Evolutionary conservation across 2,888 invertebrate genomes (phyloP).

Genomic region (Pasiphila rectangulata): DNA sequence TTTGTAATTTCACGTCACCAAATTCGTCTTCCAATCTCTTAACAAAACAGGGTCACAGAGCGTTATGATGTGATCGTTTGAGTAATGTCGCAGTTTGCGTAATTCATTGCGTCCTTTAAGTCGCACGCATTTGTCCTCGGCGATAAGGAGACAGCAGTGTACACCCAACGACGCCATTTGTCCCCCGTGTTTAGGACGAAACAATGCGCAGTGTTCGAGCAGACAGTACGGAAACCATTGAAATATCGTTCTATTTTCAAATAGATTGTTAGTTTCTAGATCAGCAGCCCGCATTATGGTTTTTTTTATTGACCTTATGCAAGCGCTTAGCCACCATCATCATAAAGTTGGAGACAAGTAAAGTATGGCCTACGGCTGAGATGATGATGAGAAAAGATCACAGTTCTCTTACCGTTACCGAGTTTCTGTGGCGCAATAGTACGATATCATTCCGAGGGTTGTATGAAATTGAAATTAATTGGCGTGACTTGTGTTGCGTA

Average conservation of each 20-base stretch:
- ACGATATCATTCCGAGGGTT: constrained; percentile 16
- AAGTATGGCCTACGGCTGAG: no score
- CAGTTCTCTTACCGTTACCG: constrained; percentile 17
- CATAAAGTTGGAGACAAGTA: no score
- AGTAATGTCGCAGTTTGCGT: constrained; percentile 53
- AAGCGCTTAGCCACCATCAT: no score
- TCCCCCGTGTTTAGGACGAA: constrained; percentile 21
- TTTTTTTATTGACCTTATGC: no score
- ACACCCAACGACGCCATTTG: constrained; percentile 31
- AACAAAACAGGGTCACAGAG: constrained; percentile 28
- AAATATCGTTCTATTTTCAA: no score
- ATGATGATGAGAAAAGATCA: no score
- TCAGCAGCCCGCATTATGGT: no score
- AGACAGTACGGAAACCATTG: neutral
- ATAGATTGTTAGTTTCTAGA: no score
- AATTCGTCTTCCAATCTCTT: constrained; percentile 29
- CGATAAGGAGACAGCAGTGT: constrained; percentile 43
- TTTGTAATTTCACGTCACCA: constrained; percentile 3
- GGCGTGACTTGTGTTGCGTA: constrained; percentile 20
- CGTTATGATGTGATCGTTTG: constrained; percentile 55
- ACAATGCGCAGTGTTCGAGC: constrained; percentile 10
- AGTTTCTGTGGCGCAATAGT: constrained; percentile 17
- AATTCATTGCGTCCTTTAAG: constrained; percentile 49
- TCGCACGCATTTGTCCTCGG: constrained; percentile 52
- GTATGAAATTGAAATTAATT: constrained; percentile 28